Percentiles rank a stretch among this genome's conserved stretches.
These are phyloP conservation scores for Stichodactyla mertensii DNA, from an alignment of 64 coral and sea anemone species.

Conservation along the genomic window DNA sequence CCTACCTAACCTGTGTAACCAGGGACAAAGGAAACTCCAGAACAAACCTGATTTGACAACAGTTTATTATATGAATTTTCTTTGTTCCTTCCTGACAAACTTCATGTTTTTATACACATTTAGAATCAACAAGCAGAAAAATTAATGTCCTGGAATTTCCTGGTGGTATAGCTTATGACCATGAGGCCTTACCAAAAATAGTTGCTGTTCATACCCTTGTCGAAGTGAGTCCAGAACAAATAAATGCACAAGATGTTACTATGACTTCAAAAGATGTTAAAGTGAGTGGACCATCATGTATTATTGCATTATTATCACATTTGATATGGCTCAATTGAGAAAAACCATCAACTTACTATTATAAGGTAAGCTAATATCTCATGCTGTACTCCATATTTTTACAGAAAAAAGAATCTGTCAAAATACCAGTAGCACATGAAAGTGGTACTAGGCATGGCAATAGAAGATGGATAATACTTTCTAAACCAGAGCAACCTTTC, in stretches of 20 bases:
- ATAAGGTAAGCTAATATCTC: too few relatives aligned
- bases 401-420: neutral
- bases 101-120: neutral
- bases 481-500: slow-evolving; percentile 3
- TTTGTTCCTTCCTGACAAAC: too few relatives aligned
- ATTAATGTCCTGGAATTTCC: neutral
- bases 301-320: too few relatives aligned
- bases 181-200: slow-evolving; percentile 34
- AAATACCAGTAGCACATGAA: neutral
- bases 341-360: too few relatives aligned
- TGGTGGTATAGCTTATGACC: slow-evolving; percentile 44
- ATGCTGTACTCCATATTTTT: neutral
- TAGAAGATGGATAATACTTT: neutral
- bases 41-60: too few relatives aligned
- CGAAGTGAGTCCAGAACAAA: neutral
- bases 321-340: too few relatives aligned
- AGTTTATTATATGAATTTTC: too few relatives aligned
- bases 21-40: too few relatives aligned
- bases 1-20: too few relatives aligned
- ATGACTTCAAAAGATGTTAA: neutral
- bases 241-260: neutral
- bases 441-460: neutral
- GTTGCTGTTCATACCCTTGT: slow-evolving; percentile 55
- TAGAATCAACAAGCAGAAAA: neutral
- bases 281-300: neutral